These are phyloP conservation scores for Luffia ferchaultella DNA, from an alignment of 2,888 invertebrate genomes.

Conservation along the genomic window DNA sequence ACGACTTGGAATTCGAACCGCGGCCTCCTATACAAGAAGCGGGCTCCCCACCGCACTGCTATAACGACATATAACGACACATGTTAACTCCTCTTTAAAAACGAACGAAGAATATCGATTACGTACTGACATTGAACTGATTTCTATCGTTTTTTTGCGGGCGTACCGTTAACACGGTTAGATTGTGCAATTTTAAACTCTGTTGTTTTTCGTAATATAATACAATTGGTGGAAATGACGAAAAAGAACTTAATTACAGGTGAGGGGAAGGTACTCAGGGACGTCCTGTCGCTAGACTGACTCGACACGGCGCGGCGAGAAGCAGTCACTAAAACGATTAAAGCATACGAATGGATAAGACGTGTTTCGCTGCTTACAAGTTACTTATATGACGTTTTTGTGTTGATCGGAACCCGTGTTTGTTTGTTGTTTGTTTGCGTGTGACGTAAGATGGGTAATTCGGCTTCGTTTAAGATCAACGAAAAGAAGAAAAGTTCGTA, in stretches of 20 bases:
- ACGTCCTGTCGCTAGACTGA: slow-evolving; percentile 15
- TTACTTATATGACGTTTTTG: slow-evolving; percentile 7
- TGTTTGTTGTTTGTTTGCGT: not conserved
- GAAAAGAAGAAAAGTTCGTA: slow-evolving; percentile 56
- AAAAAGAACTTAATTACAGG: not conserved
- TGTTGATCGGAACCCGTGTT: not conserved
- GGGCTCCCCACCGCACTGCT: too few relatives aligned
- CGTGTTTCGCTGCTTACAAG: not conserved
- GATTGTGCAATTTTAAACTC: not conserved
- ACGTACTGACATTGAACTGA: not conserved
- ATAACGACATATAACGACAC: too few relatives aligned
- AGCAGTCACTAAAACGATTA: not conserved
- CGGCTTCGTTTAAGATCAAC: slow-evolving; percentile 49
- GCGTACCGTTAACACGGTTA: not conserved
- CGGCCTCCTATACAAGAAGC: too few relatives aligned
- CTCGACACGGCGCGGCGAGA: not conserved
- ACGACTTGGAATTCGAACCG: too few relatives aligned
- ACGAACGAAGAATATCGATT: too few relatives aligned
- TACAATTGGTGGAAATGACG: slow-evolving; percentile 27
- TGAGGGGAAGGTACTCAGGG: slow-evolving; percentile 46
- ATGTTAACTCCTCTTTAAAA: too few relatives aligned
- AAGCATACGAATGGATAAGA: not conserved
- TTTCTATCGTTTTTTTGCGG: not conserved
- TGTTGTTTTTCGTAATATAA: slow-evolving; percentile 7
- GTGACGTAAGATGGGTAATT: slow-evolving; percentile 39